These are phyloP conservation scores for Hormaphis cornu DNA, from an alignment of 1,140 invertebrate species.

Conservation along the genomic window DNA sequence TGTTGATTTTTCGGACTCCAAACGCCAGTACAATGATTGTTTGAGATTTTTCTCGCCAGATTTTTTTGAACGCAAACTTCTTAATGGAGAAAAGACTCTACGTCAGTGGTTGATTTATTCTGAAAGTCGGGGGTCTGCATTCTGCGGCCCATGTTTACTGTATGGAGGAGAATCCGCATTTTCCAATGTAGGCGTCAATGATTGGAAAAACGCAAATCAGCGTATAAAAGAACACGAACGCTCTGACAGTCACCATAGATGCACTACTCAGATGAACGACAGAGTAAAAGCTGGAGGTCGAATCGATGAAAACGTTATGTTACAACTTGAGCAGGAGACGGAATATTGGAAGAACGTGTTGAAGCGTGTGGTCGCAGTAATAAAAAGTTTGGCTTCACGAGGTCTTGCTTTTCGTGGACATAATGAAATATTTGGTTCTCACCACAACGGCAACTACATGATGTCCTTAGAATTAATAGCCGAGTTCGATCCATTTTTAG, in stretches of 20 bases:
- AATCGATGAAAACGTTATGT: conserved; percentile 24
- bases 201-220: too few relatives aligned
- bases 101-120: not conserved
- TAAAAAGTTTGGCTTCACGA: conserved; percentile 35
- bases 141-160: conserved; percentile 37
- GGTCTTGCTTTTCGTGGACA: conserved; percentile 36
- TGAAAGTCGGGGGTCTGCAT: conserved; percentile 26
- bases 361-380: conserved; percentile 34
- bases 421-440: conserved; percentile 35
- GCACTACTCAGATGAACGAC: conserved; percentile 26
- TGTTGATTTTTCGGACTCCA: not conserved
- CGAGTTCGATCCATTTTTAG: too few relatives aligned
- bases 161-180: conserved; percentile 34
- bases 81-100: not conserved
- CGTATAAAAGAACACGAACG: too few relatives aligned
- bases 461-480: conserved; percentile 34
- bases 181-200: conserved; percentile 38
- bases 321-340: conserved; percentile 29
- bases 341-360: conserved; percentile 36
- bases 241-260: conserved; percentile 33
- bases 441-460: conserved; percentile 37
- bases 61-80: not conserved
- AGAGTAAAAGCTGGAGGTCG: conserved; percentile 23
- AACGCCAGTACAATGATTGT: not conserved
- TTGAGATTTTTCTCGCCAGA: not conserved